A percentile compares a stretch with the other conserved stretches of the same genome.
Evolutionary conservation across 2,888 invertebrate species (phyloP).

Genomic region (Lepas anatifera): DNA sequence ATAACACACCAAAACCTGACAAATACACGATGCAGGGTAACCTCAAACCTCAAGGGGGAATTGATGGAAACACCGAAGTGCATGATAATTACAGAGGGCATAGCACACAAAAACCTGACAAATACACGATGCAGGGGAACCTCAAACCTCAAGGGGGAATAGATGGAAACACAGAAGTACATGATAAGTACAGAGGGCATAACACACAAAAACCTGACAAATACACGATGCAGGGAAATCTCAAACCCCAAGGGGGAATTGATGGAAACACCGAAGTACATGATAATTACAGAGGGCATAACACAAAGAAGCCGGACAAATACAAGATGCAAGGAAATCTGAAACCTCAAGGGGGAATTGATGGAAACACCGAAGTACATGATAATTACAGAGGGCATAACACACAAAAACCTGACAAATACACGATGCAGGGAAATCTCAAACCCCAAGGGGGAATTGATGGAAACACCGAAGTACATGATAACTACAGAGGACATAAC

Average conservation of each 20-base stretch:
- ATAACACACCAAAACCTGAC: background rate
- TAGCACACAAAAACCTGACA: background rate
- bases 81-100: background rate
- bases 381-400: background rate
- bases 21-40: background rate
- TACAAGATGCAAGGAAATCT: background rate
- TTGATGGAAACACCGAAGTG: background rate
- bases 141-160: background rate
- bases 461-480: background rate
- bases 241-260: background rate
- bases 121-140: background rate
- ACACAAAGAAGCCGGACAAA: background rate
- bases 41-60: background rate
- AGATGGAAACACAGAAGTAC: background rate
- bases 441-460: background rate
- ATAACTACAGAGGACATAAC: background rate
- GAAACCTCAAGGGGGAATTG: background rate
- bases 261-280: background rate
- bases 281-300: background rate
- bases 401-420: background rate
- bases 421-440: background rate
- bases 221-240: background rate
- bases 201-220: background rate
- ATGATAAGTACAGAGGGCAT: background rate
- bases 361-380: background rate